A percentile compares a stretch with the other conserved stretches of the same genome.
Conservation (phyloP, 2,113 vertebrate genomes). For the Canis aureus region DNA sequence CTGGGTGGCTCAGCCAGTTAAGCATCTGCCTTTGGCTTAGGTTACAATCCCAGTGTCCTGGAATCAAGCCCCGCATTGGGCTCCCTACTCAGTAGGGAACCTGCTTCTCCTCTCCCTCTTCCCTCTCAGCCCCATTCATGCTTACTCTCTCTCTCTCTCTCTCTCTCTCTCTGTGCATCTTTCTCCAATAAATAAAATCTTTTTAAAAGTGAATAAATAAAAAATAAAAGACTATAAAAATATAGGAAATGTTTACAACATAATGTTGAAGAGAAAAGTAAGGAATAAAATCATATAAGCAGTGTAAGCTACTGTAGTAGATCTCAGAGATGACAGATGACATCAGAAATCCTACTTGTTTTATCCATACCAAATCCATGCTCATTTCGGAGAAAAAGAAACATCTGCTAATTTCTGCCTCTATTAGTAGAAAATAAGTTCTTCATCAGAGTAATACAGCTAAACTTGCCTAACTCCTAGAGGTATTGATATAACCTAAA, state of each 20-base stretch:
- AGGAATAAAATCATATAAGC: neutral
- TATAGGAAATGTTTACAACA: neutral
- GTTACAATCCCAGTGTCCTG: neutral
- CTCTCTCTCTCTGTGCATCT: no score
- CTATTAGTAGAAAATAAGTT: neutral
- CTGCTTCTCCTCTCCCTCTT: no score
- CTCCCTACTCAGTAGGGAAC: no score
- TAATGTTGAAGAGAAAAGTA: neutral
- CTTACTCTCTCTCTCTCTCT: no score
- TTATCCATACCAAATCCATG: neutral
- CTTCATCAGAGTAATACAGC: neutral
- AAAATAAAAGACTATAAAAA: neutral
- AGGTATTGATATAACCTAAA: neutral
- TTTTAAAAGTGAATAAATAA: no score
- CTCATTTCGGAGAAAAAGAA: neutral
- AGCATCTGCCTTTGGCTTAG: neutral
- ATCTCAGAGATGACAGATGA: neutral
- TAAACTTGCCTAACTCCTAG: neutral
- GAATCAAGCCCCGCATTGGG: neutral
- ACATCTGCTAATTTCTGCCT: neutral
- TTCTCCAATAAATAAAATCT: no score
- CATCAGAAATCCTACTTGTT: neutral
- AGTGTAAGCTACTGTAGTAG: neutral
- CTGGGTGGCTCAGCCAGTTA: neutral
- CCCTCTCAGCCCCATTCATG: no score